Evolutionary conservation across 1,140 invertebrate genomes (phyloP).

Genomic region (Stegodyphus dumicola): DNA sequence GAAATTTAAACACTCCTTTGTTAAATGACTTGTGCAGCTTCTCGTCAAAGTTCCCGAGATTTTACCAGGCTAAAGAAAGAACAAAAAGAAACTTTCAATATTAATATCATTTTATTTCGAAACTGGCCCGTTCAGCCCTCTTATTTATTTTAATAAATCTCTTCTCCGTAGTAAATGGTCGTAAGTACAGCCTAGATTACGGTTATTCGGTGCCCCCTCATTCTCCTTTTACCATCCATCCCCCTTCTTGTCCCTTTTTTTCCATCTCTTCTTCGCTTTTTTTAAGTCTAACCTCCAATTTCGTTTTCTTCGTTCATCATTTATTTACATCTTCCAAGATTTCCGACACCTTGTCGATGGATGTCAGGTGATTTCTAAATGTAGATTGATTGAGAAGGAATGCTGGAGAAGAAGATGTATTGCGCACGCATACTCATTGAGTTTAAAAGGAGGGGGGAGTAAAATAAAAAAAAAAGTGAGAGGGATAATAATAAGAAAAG

Average conservation of each 20-base stretch:
- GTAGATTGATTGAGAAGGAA: slow-evolving; percentile 43
- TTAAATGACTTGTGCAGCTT: slow-evolving; percentile 46
- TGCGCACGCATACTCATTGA: neutral
- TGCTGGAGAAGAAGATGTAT: slow-evolving; percentile 21
- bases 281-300: no score
- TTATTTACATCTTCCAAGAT: slow-evolving; percentile 38
- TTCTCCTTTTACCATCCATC: neutral
- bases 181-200: slow-evolving; percentile 9
- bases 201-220: neutral
- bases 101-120: slow-evolving; percentile 52
- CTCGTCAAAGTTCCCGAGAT: slow-evolving; percentile 4
- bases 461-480: neutral
- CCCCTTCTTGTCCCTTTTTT: neutral
- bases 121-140: neutral
- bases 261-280: neutral
- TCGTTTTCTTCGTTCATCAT: slow-evolving; percentile 3
- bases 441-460: no score
- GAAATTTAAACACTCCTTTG: slow-evolving; percentile 23
- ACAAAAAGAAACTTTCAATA: slow-evolving; percentile 1
- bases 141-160: slow-evolving; percentile 57
- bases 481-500: slow-evolving; percentile 1
- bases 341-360: slow-evolving; percentile 52
- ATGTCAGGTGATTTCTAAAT: slow-evolving; percentile 52
- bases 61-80: neutral
- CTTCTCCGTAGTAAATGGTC: slow-evolving; percentile 39